These are phyloP conservation scores for Drosophila athabasca DNA, from an alignment of 1,140 invertebrate species.

Conservation along the genomic window DNA sequence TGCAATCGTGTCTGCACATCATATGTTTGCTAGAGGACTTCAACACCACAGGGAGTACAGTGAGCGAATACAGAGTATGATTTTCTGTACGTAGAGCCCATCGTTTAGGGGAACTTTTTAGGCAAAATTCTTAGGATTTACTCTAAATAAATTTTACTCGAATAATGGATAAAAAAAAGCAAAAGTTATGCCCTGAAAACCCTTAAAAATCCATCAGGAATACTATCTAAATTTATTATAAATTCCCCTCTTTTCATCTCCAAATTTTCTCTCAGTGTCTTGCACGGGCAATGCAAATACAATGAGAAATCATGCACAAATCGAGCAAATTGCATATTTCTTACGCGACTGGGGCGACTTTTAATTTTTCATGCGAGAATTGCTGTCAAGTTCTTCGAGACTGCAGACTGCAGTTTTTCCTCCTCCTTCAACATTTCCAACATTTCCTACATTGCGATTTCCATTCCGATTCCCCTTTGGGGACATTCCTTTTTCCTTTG, in stretches of 20 bases:
- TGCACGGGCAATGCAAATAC: conserved; percentile 13
- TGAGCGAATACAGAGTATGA: conserved; percentile 12
- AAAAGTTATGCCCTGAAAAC: no score
- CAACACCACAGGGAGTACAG: conserved; percentile 13
- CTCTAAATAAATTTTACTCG: no score
- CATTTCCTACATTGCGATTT: conserved; percentile 28
- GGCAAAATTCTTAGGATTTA: no score
- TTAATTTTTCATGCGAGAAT: conserved; percentile 68
- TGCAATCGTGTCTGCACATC: conserved; percentile 43
- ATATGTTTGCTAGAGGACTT: conserved; percentile 30
- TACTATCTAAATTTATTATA: no score
- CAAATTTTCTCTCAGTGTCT: conserved; percentile 22
- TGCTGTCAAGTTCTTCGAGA: conserved; percentile 40
- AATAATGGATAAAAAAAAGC: no score
- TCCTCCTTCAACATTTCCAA: not conserved
- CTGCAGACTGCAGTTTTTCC: conserved; percentile 7
- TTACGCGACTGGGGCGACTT: conserved; percentile 55
- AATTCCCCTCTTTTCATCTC: no score
- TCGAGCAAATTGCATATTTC: conserved; percentile 72
- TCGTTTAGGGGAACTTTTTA: no score
- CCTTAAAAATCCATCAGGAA: not conserved
- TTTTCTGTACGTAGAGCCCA: no score
- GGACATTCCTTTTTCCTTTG: conserved; percentile 36
- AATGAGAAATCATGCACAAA: conserved; percentile 69
- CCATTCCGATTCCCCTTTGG: conserved; percentile 39